A percentile compares a stretch with the other conserved stretches of the same genome.
Evolutionary conservation across 2,888 invertebrate species (phyloP).

Genomic region (Volucella inanis): DNA sequence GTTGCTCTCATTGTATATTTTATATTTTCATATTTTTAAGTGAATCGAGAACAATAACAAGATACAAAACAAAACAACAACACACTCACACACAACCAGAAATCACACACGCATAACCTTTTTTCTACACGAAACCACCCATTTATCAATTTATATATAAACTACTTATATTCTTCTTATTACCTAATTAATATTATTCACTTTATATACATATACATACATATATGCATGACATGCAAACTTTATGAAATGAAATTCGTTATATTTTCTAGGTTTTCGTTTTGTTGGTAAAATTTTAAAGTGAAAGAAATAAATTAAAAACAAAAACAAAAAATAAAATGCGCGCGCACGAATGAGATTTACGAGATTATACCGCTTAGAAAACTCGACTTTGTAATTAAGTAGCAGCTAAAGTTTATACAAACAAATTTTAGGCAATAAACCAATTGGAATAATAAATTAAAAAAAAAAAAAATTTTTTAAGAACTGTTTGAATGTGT

Average conservation of each 20-base stretch:
- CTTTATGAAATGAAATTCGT: conserved; percentile 36
- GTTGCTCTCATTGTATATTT: conserved; percentile 81
- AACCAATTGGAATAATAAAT: conserved; percentile 60
- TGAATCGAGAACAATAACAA: conserved; percentile 50
- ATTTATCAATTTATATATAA: conserved; percentile 64
- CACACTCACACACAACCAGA: conserved; percentile 28
- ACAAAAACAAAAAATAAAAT: conserved; percentile 5
- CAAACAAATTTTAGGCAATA: conserved; percentile 57
- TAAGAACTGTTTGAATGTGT: conserved; percentile 64
- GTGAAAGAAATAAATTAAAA: not conserved
- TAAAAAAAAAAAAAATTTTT: conserved; percentile 20
- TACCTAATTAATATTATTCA: conserved; percentile 59
- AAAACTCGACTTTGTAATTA: conserved; percentile 64
- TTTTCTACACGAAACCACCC: conserved; percentile 66
- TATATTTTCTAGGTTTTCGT: conserved; percentile 45
- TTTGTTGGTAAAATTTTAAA: conserved; percentile 22
- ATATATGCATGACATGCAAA: conserved; percentile 31
- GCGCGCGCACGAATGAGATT: conserved; percentile 30
- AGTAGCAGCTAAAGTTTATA: conserved; percentile 62
- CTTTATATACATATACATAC: conserved; percentile 36
- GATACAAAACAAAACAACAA: not conserved
- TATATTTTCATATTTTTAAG: conserved; percentile 78
- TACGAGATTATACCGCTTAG: conserved; percentile 47
- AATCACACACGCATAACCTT: conserved; percentile 38
- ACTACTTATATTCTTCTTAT: conserved; percentile 53